phyloP scores from a whole-genome alignment of 2,888 invertebrate species.

The Cataglyphis livida region DNA sequence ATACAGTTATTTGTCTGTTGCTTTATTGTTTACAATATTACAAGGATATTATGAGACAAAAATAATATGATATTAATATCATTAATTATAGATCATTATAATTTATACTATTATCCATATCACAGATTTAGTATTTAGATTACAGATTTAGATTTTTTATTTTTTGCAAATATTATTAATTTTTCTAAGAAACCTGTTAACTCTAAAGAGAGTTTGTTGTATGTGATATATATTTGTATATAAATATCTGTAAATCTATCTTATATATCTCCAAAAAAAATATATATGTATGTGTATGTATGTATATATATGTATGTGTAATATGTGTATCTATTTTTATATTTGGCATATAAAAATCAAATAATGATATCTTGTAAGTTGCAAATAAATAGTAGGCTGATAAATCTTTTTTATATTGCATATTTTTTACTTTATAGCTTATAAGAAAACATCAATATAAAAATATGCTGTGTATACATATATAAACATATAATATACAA shows the following conservation, averaged over 20 bases:
- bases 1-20: background rate
- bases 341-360: background rate
- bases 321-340: background rate
- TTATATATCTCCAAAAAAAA: background rate
- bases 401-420: background rate
- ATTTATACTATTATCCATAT: too few species aligned
- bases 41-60: background rate
- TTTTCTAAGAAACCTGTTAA: background rate
- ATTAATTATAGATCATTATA: background rate
- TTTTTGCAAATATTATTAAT: background rate
- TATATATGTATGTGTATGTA: background rate
- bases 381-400: background rate
- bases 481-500: constrained; percentile 16
- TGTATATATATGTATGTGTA: background rate
- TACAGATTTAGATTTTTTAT: background rate
- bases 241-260: constrained; percentile 19
- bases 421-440: background rate
- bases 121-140: background rate
- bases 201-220: too few species aligned
- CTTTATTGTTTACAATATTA: background rate
- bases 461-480: constrained; percentile 12
- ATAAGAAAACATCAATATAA: constrained; percentile 22
- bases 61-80: background rate
- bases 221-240: background rate
- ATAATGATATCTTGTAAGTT: constrained; percentile 8